Evolutionary conservation across 1,140 invertebrate species (phyloP).

Genomic region (Papilio helenus): DNA sequence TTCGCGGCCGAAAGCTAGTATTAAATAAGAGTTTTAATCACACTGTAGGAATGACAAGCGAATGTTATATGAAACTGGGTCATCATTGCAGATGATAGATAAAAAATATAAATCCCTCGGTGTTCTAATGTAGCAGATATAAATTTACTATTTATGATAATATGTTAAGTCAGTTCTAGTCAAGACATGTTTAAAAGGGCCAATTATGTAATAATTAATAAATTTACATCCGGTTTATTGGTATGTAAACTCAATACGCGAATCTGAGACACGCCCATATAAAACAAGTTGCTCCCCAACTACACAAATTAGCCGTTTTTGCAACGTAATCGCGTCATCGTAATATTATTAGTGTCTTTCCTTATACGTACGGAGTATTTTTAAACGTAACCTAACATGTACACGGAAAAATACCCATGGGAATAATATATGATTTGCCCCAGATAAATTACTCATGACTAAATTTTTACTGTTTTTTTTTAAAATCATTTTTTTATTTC

Average conservation of each 20-base stretch:
- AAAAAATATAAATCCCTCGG: no score
- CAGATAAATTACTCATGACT: background rate
- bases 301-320: background rate
- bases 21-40: no score
- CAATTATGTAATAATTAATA: background rate
- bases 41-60: no score
- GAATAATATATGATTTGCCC: background rate
- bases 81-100: no score
- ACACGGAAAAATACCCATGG: background rate
- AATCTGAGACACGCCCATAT: background rate
- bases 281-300: background rate
- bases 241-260: background rate
- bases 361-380: background rate
- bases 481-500: no score
- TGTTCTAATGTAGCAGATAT: no score
- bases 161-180: background rate
- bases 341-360: slow-evolving; percentile 20
- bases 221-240: background rate
- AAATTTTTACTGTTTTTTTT: background rate
- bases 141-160: background rate
- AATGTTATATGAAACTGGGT: no score
- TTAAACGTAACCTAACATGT: background rate
- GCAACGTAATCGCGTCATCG: background rate
- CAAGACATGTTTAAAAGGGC: background rate
- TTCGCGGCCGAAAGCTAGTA: no score